phyloP scores from a whole-genome alignment of 2,888 invertebrate genomes.

The Acanthopleura granulata region DNA sequence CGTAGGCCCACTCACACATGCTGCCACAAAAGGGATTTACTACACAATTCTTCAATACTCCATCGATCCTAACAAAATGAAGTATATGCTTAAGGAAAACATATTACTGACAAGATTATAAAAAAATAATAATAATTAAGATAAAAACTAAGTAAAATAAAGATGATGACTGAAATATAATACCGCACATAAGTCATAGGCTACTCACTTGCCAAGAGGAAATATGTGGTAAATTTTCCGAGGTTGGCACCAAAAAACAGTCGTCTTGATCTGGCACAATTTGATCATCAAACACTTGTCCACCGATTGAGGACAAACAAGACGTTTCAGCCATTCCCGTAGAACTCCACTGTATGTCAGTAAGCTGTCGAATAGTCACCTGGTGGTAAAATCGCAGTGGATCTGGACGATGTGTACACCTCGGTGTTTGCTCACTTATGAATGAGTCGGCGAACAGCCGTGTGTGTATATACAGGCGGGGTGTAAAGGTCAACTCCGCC shows the following conservation, averaged over 20 bases:
- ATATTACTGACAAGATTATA: background rate
- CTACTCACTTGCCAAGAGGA: conserved; percentile 5
- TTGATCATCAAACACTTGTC: conserved; percentile 3
- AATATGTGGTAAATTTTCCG: background rate
- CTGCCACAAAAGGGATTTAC: no score
- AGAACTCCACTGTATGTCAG: background rate
- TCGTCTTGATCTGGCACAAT: conserved; percentile 12
- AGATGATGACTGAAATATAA: background rate
- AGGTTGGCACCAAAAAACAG: conserved; percentile 6
- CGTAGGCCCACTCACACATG: no score
- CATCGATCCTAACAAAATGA: background rate
- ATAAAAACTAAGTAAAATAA: no score
- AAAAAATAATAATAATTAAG: background rate
- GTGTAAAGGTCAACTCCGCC: no score
- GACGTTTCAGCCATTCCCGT: conserved; percentile 7
- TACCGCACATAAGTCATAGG: background rate
- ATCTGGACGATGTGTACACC: no score
- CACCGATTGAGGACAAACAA: background rate
- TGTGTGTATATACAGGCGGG: no score
- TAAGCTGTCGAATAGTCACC: background rate
- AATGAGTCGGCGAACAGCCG: no score
- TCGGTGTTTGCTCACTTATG: no score
- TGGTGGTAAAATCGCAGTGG: no score
- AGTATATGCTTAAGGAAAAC: background rate
- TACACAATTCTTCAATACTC: background rate